phyloP scores from a whole-genome alignment of 2,888 invertebrate species.

The Yponomeuta sedellus region DNA sequence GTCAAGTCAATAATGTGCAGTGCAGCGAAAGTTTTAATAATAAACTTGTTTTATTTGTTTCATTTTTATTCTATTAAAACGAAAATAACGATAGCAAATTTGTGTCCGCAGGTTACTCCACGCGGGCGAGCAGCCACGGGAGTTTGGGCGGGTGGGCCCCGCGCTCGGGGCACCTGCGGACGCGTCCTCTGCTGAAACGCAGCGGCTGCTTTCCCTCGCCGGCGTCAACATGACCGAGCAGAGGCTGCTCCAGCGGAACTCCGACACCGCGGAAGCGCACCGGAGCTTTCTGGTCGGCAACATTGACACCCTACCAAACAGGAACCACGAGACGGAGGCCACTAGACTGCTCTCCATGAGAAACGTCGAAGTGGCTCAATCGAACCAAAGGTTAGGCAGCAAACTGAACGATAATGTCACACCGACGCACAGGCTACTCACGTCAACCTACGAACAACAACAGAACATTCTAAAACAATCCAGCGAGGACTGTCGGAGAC shows the following conservation, averaged over 20 bases:
- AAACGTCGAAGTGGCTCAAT: slow-evolving; percentile 65
- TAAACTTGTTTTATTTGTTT: too few species aligned
- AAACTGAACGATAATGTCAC: slow-evolving; percentile 50
- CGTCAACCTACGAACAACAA: slow-evolving; percentile 76
- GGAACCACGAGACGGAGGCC: slow-evolving; percentile 61
- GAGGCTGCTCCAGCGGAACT: slow-evolving; percentile 69
- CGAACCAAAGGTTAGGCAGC: slow-evolving; percentile 61
- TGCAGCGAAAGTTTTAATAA: too few species aligned
- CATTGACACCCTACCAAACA: slow-evolving; percentile 44
- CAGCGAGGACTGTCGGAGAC: slow-evolving; percentile 81
- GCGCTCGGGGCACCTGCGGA: slow-evolving; percentile 51
- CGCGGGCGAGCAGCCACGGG: slow-evolving; percentile 57
- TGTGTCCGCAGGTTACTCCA: slow-evolving; percentile 52
- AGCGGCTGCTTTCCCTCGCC: slow-evolving; percentile 66
- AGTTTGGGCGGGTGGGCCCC: slow-evolving; percentile 42
- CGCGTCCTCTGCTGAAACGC: slow-evolving; percentile 64
- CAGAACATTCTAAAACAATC: slow-evolving; percentile 79
- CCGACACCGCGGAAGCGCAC: slow-evolving; percentile 68
- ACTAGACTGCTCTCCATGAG: slow-evolving; percentile 64
- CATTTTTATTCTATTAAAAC: neutral
- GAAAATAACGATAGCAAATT: neutral
- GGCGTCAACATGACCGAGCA: slow-evolving; percentile 75
- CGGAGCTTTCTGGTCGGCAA: slow-evolving; percentile 70
- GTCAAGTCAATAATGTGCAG: too few species aligned
- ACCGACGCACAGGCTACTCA: slow-evolving; percentile 64